Conservation (phyloP, 23 tunicate genomes). For the Pegea sp. region DNA sequence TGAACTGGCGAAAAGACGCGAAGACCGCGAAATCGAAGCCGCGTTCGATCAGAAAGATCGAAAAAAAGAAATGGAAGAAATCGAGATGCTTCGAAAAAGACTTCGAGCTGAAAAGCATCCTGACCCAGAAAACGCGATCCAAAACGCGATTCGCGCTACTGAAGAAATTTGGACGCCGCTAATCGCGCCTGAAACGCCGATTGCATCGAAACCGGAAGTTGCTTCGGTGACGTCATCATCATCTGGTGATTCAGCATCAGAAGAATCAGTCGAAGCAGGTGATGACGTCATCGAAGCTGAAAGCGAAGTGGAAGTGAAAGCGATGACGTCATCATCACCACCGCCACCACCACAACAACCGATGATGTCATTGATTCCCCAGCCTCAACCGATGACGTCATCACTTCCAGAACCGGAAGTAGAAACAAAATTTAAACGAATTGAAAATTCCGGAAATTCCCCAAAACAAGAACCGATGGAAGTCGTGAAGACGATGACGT, state of each 20-base stretch:
- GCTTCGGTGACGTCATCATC: conserved; percentile 23
- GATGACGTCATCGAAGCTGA: conserved; percentile 46
- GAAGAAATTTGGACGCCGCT: conserved; percentile 85
- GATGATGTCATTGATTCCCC: too few relatives aligned
- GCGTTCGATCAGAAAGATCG: conserved; percentile 71
- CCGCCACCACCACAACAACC: neutral
- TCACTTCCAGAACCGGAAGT: too few relatives aligned
- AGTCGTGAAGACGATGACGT: neutral
- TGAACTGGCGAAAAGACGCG: conserved; percentile 41
- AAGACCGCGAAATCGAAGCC: conserved; percentile 48
- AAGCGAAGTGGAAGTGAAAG: conserved; percentile 14
- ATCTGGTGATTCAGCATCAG: conserved; percentile 7
- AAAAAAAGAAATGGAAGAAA: conserved; percentile 88
- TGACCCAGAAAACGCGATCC: conserved; percentile 72
- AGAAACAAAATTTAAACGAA: too few relatives aligned
- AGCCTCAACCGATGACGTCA: too few relatives aligned
- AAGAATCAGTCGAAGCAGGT: neutral
- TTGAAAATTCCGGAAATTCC: too few relatives aligned
- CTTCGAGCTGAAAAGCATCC: conserved; percentile 78
- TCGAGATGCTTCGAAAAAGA: conserved; percentile 52
- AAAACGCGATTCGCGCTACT: conserved; percentile 39
- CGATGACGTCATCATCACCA: neutral
- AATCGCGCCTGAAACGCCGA: conserved; percentile 73
- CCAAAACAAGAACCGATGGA: too few relatives aligned
- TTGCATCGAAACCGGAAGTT: conserved; percentile 4